A percentile compares a stretch with the other conserved stretches of the same genome.
Conservation (phyloP, 2,888 invertebrate genomes). For the Macropis europaea region DNA sequence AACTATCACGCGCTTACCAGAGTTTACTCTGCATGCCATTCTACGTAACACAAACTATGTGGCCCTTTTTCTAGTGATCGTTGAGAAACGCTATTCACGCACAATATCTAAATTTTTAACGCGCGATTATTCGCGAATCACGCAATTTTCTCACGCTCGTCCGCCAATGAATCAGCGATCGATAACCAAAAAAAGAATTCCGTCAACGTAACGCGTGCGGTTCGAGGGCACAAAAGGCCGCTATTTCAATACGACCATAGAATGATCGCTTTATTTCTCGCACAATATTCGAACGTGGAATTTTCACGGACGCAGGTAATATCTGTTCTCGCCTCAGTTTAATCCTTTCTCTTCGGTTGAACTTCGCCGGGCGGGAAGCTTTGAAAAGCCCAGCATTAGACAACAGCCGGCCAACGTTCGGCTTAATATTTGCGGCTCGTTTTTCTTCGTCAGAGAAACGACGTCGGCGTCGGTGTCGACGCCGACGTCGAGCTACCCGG, state of each 20-base stretch:
- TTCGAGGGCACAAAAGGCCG: neutral
- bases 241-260: slow-evolving; percentile 24
- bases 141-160: neutral
- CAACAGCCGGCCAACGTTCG: slow-evolving; percentile 15
- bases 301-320: slow-evolving; percentile 27
- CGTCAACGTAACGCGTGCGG: neutral
- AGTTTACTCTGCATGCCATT: too few species aligned
- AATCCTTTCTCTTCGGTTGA: slow-evolving; percentile 32
- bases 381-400: slow-evolving; percentile 34
- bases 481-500: neutral
- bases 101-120: neutral
- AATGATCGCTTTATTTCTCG: slow-evolving; percentile 22
- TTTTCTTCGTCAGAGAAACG: slow-evolving; percentile 58
- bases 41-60: too few species aligned
- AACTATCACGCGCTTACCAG: too few species aligned
- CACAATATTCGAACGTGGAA: slow-evolving; percentile 34
- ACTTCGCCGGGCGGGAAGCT: slow-evolving; percentile 2
- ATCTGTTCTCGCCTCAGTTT: slow-evolving; percentile 23
- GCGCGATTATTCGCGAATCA: neutral
- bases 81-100: too few species aligned
- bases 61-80: too few species aligned
- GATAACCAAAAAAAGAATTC: neutral
- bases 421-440: slow-evolving; percentile 59
- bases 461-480: slow-evolving; percentile 6
- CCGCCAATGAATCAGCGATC: slow-evolving; percentile 3